Base-by-base conservation (phyloP, 2,888 invertebrate species). In the Philonicus albiceps region DNA sequence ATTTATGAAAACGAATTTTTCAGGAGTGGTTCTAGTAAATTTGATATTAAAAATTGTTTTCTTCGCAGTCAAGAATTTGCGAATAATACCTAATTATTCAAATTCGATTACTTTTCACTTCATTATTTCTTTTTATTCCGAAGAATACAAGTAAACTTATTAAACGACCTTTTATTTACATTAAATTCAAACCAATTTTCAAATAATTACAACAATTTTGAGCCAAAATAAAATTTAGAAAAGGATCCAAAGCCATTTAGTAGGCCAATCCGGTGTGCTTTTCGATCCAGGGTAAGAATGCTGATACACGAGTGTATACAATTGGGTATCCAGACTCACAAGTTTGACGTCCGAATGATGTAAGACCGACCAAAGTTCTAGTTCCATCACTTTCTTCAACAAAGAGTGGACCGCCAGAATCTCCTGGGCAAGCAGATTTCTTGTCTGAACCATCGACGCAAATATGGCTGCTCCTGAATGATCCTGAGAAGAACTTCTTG, bases 361-460 rank as follows among this genome's bases (percentile, higher is more conserved):
- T 87, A 19, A 87, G 53, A 30, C 87, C 87, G 72, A 87, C 43
- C 16, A 86, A 7, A 31, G 64, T 49, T n/a, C 74, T 78, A 16
- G 40, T 72, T 40, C 84, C 81, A 30, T 76, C n/a, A 7, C 40
- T n/a, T 7, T 84, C 86, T 19, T 53, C 22, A 75, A 84, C 74
- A 2, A 31, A 55, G 16, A 86, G 73, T 74, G 87, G 87, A 19
- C 87, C 87, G 43, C 86, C 87, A 83, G 90, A 90, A 87, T 91
- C 91, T 1, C 91, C 92, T 43, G 88, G 89, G 89, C 92, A 92
- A 40, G 90, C 89, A 73, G 90, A 90, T 86, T 88, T 89, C 6
- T 90, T 90, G 8, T 88, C 88, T 31, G 87, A 86, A 11, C 90
- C 91, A 74, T 89, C 89, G 8, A 90, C 89, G 86, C 92, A 92